Base-by-base conservation (phyloP, 2,888 invertebrate species). In the Sipha maydis region DNA sequence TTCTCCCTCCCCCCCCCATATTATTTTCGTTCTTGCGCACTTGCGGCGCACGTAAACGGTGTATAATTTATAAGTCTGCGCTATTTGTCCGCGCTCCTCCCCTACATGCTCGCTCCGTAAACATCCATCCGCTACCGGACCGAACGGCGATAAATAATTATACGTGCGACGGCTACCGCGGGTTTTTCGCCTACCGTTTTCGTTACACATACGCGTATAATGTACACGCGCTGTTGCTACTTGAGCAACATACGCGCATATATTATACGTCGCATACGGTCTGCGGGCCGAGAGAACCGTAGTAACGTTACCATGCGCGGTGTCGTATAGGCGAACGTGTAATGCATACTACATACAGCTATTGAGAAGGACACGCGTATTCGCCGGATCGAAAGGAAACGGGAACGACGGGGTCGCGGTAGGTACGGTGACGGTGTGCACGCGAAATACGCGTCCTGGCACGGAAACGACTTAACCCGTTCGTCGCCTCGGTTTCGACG, bases 381-480 rank as follows among this genome's bases (percentile, higher is more conserved):
- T 38, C 38, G 69, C 67, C 28, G 28, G 28, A 28, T n/a, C 61
- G 80, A 9, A 38, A 38, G 79, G 79, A 25, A 61, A 61, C 79
- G 78, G 5, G 14, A 61, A 31, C 28, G n/a, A 28, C 71, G n/a
- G 28, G n/a, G 1, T 5, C n/a, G 67, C 54, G 21, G 54, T 14
- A 25, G 54, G 48, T 3, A 8, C 61, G 34, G 31, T 11, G 54
- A 34, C 56, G 56, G 34, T 9, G 25, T 38, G 38, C 61, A 79
- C 79, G 79, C 80, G 80, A 80, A 69, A 41, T 28, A 38, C 67
- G 67, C 34, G 67, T 80, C 80, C 80, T 80, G 80, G 80, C 80
- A 80, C 80, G 80, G 80, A 80, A 80, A 80, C 67, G 41, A 67
- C 80, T 28, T 41, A 41, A 80, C 80, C 67, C 67, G 80, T 80